Percentiles rank a stretch among this genome's conserved stretches.
These are phyloP conservation scores for Pollenia amentaria DNA, from an alignment of 2,888 invertebrate species.

Conservation along the genomic window DNA sequence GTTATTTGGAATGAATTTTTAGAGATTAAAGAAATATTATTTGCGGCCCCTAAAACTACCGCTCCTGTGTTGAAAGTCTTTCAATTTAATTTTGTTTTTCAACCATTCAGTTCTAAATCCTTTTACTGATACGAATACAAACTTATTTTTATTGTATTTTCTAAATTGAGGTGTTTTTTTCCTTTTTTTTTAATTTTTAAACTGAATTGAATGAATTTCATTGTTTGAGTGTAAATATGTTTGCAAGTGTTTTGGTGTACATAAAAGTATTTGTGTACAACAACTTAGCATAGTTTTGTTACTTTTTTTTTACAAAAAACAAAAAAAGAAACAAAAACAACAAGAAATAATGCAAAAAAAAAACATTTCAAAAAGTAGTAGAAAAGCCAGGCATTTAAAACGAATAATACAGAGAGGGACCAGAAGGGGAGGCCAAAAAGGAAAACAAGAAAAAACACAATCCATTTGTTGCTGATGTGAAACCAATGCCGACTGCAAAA, in stretches of 20 bases:
- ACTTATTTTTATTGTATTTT: background rate
- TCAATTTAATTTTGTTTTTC: slow-evolving; percentile 23
- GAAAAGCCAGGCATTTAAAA: background rate
- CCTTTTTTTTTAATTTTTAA: background rate
- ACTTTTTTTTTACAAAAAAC: slow-evolving; percentile 17
- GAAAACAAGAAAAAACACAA: slow-evolving; percentile 1
- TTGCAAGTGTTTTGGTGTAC: background rate
- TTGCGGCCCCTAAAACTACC: too few relatives aligned
- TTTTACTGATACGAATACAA: slow-evolving; percentile 35
- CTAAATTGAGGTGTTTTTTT: slow-evolving; percentile 34
- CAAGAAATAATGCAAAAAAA: slow-evolving; percentile 13
- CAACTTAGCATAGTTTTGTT: slow-evolving; percentile 55
- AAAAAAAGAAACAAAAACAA: slow-evolving; percentile 31
- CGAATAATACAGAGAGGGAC: background rate
- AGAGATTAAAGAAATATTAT: too few relatives aligned
- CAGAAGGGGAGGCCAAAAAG: background rate
- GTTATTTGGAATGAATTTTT: too few relatives aligned
- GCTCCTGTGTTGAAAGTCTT: slow-evolving; percentile 44
- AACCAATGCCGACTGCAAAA: slow-evolving; percentile 58
- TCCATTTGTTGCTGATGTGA: slow-evolving; percentile 63
- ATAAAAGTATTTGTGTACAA: slow-evolving; percentile 45
- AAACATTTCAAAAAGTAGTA: background rate
- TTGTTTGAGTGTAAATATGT: slow-evolving; percentile 31
- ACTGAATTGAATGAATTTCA: slow-evolving; percentile 55
- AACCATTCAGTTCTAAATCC: slow-evolving; percentile 24